Base-by-base conservation (phyloP, 2,797 vertebrate genomes). In the Avahi laniger region DNA sequence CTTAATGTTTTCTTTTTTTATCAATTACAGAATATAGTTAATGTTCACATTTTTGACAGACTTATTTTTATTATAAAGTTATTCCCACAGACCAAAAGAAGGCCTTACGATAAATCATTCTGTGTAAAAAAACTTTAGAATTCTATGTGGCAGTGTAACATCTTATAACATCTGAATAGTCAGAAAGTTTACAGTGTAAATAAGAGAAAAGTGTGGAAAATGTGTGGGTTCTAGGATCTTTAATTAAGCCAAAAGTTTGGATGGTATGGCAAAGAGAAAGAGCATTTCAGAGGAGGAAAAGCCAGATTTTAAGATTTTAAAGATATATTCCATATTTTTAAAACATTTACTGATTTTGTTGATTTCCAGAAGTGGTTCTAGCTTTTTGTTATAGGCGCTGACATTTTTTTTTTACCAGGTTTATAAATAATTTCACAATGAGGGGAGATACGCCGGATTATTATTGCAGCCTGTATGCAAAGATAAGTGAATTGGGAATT, bases 21-120 rank as follows among this genome's bases (percentile, higher is more conserved):
- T 7, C 38, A 54, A 41, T 87, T 73, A 79, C 13, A 95, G 33
- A 30, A 33, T 85, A 73, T 95, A 9, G 2, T 75, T 93, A 86
- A 78, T 75, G 48, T 92, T 89, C 90, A 76, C n/a, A 63, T 76
- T 12, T 33, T 89, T 57, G 10, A 61, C 10, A 70, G 9, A 59
- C 15, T 90, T 92, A 2, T 78, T 91, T 94, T 94, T 59, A 78
- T 87, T 67, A 61, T 80, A 89, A 79, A 84, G n/a, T 61, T 78
- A 48, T 83, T 87, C 85, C 5, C 54, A 91, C 24, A 91, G 78
- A 41, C 7, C 6, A 73, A 46, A 83, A 6, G 14, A 35, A 43
- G 4, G 17, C 17, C 59, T 81, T 50, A 81, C 67, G 48, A 84
- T 52, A 48, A 92, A 73, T 30, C n/a, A 91, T 91, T 79, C 22